phyloP scores from a whole-genome alignment of 1,140 invertebrate species.

The Panagrolaimus sp. region DNA sequence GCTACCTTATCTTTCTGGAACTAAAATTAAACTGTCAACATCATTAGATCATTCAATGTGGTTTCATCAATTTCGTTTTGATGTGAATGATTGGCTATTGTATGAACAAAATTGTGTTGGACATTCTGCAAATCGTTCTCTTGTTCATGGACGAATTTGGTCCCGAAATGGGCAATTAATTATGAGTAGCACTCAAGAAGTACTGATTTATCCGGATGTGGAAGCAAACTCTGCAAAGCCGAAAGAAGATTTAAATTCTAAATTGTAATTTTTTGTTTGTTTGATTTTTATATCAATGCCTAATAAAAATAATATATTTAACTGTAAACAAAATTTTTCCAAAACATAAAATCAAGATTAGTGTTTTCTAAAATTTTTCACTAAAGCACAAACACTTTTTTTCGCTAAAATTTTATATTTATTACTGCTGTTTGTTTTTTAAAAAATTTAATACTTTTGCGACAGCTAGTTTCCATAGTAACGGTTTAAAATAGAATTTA shows the following conservation, averaged over 20 bases:
- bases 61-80: conserved; percentile 17
- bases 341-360: too few species aligned
- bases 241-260: neutral
- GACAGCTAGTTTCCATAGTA: too few species aligned
- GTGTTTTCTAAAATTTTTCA: too few species aligned
- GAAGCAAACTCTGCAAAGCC: neutral
- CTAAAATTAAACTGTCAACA: neutral
- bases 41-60: conserved; percentile 17
- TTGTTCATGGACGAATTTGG: conserved; percentile 27
- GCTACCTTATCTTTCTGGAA: neutral
- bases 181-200: conserved; percentile 21
- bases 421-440: too few species aligned
- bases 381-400: too few species aligned
- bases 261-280: neutral
- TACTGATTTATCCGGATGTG: conserved; percentile 8
- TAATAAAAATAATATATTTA: too few species aligned
- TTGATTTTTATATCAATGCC: too few species aligned
- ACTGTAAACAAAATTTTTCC: too few species aligned
- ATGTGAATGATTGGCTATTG: conserved; percentile 25
- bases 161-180: conserved; percentile 22
- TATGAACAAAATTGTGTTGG: conserved; percentile 22
- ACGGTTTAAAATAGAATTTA: too few species aligned
- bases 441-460: too few species aligned
- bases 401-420: too few species aligned
- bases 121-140: conserved; percentile 8